Evolutionary conservation across 2,797 vertebrate genomes (phyloP).

Genomic region (Cirrhinus molitorella): DNA sequence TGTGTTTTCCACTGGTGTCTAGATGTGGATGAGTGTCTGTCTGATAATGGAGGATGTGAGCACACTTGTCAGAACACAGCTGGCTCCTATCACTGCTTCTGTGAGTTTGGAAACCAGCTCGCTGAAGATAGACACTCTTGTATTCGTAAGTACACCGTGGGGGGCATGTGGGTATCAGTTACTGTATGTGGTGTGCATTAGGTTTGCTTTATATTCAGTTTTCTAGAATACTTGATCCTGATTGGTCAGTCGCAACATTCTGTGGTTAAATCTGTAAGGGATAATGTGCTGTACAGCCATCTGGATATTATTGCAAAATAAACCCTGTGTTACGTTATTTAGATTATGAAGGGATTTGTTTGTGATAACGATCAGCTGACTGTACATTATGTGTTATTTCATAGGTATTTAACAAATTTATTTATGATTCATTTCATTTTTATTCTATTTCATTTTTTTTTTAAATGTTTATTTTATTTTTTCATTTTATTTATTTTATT

Average conservation of each 20-base stretch:
- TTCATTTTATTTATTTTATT: no score
- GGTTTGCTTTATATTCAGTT: not conserved
- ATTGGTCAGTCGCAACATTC: not conserved
- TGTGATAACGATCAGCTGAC: not conserved
- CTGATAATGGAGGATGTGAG: conserved; percentile 73
- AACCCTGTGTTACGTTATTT: not conserved
- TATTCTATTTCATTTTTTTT: not conserved
- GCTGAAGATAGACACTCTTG: conserved; percentile 78
- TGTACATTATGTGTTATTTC: not conserved
- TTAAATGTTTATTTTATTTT: not conserved
- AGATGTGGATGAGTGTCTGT: conserved; percentile 86
- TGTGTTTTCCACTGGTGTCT: conserved; percentile 36
- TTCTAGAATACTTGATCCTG: not conserved
- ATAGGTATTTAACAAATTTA: not conserved
- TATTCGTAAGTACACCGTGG: conserved; percentile 70
- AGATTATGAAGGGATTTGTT: not conserved
- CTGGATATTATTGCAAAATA: not conserved
- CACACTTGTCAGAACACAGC: conserved; percentile 81
- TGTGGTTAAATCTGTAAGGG: not conserved
- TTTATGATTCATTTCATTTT: not conserved
- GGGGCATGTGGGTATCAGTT: not conserved
- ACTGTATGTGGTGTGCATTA: not conserved
- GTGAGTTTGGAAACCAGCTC: conserved; percentile 74
- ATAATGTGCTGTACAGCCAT: not conserved
- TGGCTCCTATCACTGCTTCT: conserved; percentile 84